phyloP scores from a whole-genome alignment of 2,113 vertebrate species.

The Ceratotherium simum region DNA sequence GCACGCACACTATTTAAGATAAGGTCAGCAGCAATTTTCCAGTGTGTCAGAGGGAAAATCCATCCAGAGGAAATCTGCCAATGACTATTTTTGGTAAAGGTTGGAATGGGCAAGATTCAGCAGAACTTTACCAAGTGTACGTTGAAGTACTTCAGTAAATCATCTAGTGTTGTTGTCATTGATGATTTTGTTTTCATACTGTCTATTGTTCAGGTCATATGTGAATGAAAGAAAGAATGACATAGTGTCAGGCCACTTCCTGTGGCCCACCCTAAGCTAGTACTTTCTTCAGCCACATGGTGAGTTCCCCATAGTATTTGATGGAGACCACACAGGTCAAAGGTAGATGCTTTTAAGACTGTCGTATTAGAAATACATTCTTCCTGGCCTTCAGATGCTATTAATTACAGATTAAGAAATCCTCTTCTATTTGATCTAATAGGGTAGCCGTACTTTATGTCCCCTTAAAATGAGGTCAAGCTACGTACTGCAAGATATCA shows the following conservation, averaged over 20 bases:
- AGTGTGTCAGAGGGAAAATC: not conserved
- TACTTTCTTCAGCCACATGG: not conserved
- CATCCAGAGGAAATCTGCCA: not conserved
- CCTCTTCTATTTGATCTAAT: not conserved
- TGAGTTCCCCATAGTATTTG: not conserved
- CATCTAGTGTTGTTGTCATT: not conserved
- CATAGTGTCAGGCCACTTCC: not conserved
- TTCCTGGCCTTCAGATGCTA: constrained; percentile 33
- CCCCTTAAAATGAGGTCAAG: constrained; percentile 51
- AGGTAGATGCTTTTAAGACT: not conserved
- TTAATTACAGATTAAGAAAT: constrained; percentile 17
- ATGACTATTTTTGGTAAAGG: not conserved
- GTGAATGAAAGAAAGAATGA: not conserved
- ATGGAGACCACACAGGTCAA: not conserved
- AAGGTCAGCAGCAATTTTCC: not conserved
- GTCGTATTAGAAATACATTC: not conserved
- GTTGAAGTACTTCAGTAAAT: constrained; percentile 2
- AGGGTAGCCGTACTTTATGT: constrained; percentile 26
- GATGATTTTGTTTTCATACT: not conserved
- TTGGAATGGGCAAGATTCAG: not conserved
- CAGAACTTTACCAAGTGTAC: not conserved
- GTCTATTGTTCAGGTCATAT: not conserved
- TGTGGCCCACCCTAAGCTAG: not conserved
- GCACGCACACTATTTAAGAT: not conserved
- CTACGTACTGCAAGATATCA: not conserved